These are phyloP conservation scores for Hemibagrus guttatus DNA, from an alignment of 2,797 vertebrate genomes.

Conservation along the genomic window DNA sequence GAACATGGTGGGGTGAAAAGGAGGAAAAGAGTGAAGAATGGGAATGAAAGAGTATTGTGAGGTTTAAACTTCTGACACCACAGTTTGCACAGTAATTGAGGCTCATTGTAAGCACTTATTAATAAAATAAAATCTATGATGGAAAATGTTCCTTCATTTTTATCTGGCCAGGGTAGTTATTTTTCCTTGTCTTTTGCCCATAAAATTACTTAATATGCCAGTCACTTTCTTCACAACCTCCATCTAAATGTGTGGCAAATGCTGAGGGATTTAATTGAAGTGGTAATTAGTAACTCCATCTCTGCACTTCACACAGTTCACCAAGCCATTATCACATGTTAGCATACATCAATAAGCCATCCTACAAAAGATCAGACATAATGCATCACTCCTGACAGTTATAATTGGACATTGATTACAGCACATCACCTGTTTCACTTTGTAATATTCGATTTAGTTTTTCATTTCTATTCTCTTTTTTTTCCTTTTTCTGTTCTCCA, in stretches of 20 bases:
- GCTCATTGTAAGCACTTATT: conserved; percentile 19
- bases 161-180: not conserved
- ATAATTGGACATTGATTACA: conserved; percentile 62
- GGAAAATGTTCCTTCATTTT: conserved; percentile 1
- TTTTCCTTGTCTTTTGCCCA: conserved; percentile 25
- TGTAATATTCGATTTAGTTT: conserved; percentile 42
- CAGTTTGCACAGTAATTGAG: conserved; percentile 1
- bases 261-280: conserved; percentile 30
- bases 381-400: conserved; percentile 49
- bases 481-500: not conserved
- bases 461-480: not conserved
- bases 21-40: conserved; percentile 31
- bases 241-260: conserved; percentile 28
- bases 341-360: conserved; percentile 49
- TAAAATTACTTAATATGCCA: conserved; percentile 36
- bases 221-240: conserved; percentile 30
- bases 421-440: conserved; percentile 52
- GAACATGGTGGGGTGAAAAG: conserved; percentile 38
- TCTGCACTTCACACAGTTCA: conserved; percentile 48
- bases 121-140: conserved; percentile 22
- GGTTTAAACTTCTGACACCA: not conserved
- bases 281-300: conserved; percentile 38
- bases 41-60: conserved; percentile 11
- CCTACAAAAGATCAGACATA: conserved; percentile 43
- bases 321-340: conserved; percentile 56